Conservation (phyloP, 2,888 invertebrate genomes). For the Auanema freiburgensis region DNA sequence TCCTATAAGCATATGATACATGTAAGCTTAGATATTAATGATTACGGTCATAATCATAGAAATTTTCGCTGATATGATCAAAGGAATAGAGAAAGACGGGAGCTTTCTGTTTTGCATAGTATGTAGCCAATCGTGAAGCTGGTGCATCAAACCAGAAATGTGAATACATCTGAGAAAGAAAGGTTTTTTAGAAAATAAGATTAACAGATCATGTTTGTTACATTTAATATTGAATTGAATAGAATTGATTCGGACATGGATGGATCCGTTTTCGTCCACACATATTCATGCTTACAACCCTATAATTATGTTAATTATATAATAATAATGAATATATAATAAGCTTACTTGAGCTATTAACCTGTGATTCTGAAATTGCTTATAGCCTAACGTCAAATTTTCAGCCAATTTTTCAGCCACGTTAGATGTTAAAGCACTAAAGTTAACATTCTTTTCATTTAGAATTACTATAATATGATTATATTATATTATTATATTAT, state of each 20-base stretch:
- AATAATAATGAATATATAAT: conserved; percentile 5
- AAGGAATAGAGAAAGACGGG: conserved; percentile 64
- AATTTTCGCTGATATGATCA: conserved; percentile 64
- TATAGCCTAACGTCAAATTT: conserved; percentile 56
- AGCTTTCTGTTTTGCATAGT: conserved; percentile 52
- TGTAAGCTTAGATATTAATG: background rate
- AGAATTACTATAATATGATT: conserved; percentile 48
- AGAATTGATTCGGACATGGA: conserved; percentile 47
- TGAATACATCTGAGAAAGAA: conserved; percentile 61
- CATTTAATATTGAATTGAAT: conserved; percentile 59
- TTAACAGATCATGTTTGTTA: conserved; percentile 19
- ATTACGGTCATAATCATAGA: conserved; percentile 60
- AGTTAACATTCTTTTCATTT: conserved; percentile 61
- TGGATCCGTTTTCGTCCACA: conserved; percentile 58
- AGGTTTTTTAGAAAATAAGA: background rate
- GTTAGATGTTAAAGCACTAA: conserved; percentile 41
- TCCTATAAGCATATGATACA: conserved; percentile 35
- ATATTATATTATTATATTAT: conserved; percentile 1
- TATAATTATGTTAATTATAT: conserved; percentile 19
- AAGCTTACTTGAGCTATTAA: conserved; percentile 51
- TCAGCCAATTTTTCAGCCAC: conserved; percentile 54
- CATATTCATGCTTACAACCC: conserved; percentile 63
- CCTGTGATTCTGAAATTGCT: conserved; percentile 60
- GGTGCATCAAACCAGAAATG: conserved; percentile 65
- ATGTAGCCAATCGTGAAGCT: conserved; percentile 57